phyloP scores from a whole-genome alignment of 2,888 invertebrate genomes.

The Plutella xylostella region DNA sequence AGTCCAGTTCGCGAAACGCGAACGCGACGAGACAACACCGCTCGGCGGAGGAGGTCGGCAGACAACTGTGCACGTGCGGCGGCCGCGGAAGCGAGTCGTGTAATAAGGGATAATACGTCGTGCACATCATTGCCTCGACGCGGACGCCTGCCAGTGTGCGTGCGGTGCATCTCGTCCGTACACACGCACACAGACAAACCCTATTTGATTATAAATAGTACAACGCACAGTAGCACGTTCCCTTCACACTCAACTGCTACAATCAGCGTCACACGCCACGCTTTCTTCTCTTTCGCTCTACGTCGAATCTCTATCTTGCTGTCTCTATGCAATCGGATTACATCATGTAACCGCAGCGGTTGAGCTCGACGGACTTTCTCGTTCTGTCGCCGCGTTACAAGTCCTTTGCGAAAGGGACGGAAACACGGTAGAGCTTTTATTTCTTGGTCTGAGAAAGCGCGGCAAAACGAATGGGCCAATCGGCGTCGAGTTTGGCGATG shows the following conservation, averaged over 20 bases:
- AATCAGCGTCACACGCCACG: slow-evolving; percentile 47
- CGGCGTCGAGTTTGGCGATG: slow-evolving; percentile 34
- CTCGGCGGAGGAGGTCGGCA: slow-evolving; percentile 53
- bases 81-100: slow-evolving; percentile 58
- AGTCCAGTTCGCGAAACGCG: slow-evolving; percentile 27
- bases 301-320: slow-evolving; percentile 20
- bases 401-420: slow-evolving; percentile 35
- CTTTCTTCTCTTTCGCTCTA: slow-evolving; percentile 36
- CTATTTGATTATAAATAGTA: slow-evolving; percentile 68
- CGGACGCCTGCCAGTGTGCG: slow-evolving; percentile 38
- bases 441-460: slow-evolving; percentile 52
- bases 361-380: slow-evolving; percentile 38
- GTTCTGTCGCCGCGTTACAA: slow-evolving; percentile 24
- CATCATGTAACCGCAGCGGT: slow-evolving; percentile 48
- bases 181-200: slow-evolving; percentile 47
- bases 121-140: slow-evolving; percentile 65
- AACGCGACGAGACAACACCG: slow-evolving; percentile 27
- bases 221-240: slow-evolving; percentile 69
- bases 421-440: slow-evolving; percentile 29
- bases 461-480: slow-evolving; percentile 59
- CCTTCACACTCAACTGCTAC: slow-evolving; percentile 62
- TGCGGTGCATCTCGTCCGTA: slow-evolving; percentile 60
- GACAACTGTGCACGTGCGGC: slow-evolving; percentile 60
- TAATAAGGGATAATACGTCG: slow-evolving; percentile 67
- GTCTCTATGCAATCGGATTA: slow-evolving; percentile 49